Percentiles rank a stretch among this genome's conserved stretches.
phyloP scores from a whole-genome alignment of 1,140 invertebrate species.

The Drosophila watanabei region DNA sequence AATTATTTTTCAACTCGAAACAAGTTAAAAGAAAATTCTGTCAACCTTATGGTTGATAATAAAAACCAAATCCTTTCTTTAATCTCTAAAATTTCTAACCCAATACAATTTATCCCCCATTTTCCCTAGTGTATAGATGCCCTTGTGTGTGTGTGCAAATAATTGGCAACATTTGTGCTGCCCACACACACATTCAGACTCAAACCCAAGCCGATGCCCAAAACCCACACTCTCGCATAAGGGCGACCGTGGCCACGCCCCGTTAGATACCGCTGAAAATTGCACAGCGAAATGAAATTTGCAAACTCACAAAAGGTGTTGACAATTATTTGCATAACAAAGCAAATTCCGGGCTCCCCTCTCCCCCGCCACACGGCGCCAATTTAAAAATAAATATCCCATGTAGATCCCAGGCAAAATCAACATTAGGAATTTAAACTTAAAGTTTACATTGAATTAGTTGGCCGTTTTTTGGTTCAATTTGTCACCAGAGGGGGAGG shows the following conservation, averaged over 20 bases:
- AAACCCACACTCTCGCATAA: slow-evolving; percentile 26
- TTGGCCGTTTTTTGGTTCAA: slow-evolving; percentile 23
- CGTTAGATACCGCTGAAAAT: slow-evolving; percentile 60
- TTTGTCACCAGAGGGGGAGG: slow-evolving; percentile 18
- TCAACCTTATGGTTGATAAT: too few species aligned
- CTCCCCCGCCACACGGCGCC: not conserved
- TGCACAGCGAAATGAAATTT: slow-evolving; percentile 71
- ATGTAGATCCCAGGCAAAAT: slow-evolving; percentile 31
- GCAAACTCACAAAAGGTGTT: slow-evolving; percentile 76
- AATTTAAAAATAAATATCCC: slow-evolving; percentile 29
- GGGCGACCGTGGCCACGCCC: slow-evolving; percentile 49
- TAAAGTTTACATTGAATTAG: slow-evolving; percentile 49
- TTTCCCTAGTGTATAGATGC: not conserved
- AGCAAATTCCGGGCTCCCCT: slow-evolving; percentile 53
- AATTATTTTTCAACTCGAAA: too few species aligned
- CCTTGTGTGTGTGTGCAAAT: slow-evolving; percentile 62
- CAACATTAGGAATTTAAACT: slow-evolving; percentile 56
- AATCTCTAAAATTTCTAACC: too few species aligned
- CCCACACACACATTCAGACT: slow-evolving; percentile 19
- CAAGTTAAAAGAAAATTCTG: too few species aligned
- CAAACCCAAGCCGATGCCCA: not conserved
- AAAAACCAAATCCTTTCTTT: too few species aligned
- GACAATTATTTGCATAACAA: slow-evolving; percentile 80
- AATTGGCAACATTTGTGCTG: slow-evolving; percentile 73
- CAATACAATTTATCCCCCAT: not conserved